These are phyloP conservation scores for Enteromius unitaeniatus DNA, from an alignment of 2,797 vertebrate genomes.

Conservation along the genomic window DNA sequence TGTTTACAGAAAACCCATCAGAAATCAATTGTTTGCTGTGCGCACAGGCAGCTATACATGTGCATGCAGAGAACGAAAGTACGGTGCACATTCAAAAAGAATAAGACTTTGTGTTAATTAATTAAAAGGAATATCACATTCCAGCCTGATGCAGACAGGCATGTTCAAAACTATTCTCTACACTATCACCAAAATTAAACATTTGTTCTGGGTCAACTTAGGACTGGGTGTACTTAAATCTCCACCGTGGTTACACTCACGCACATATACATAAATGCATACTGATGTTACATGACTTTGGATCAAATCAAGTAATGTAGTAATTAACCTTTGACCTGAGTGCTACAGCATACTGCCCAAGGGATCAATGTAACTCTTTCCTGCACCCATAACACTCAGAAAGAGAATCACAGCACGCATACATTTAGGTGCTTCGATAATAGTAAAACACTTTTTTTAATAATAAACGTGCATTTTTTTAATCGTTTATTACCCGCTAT, in stretches of 20 bases:
- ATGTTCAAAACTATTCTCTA: slow-evolving; percentile 24
- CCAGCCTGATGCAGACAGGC: slow-evolving; percentile 66
- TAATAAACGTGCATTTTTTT: background rate
- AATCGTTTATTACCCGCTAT: background rate
- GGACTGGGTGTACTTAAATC: slow-evolving; percentile 12
- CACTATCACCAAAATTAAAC: slow-evolving; percentile 3
- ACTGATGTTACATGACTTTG: background rate
- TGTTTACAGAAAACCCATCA: too few species aligned
- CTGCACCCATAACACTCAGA: slow-evolving; percentile 13
- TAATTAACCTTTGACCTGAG: slow-evolving; percentile 43
- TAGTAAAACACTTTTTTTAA: background rate
- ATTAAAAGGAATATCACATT: slow-evolving; percentile 71
- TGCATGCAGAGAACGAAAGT: slow-evolving; percentile 58
- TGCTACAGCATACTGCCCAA: slow-evolving; percentile 6
- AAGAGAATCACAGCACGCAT: background rate
- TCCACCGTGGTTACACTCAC: background rate
- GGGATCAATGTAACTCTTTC: slow-evolving; percentile 19
- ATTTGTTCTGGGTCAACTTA: background rate
- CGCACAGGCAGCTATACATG: slow-evolving; percentile 20
- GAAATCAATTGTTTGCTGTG: background rate
- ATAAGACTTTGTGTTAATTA: slow-evolving; percentile 60
- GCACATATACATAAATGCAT: slow-evolving; percentile 19
- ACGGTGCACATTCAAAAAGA: slow-evolving; percentile 57
- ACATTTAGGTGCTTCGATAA: background rate
- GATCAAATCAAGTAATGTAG: slow-evolving; percentile 35